Evolutionary conservation across 2,888 invertebrate species (phyloP), one percentile per base, ranked within the genome.

Genomic region (Yponomeuta malinellus): DNA sequence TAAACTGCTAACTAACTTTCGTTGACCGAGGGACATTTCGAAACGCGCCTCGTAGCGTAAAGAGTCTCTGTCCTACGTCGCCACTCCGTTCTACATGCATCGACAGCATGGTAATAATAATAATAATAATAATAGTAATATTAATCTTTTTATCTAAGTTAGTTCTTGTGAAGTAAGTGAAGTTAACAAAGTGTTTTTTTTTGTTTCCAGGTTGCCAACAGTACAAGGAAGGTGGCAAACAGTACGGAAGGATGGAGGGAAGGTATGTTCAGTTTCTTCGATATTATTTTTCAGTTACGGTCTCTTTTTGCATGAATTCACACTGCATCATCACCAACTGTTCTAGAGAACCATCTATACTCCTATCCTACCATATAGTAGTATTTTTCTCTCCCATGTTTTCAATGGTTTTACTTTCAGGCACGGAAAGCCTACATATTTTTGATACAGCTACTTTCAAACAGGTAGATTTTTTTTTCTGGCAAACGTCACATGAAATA

Each of bases 181-280:
- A 80, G 83, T 87, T 83, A 81, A 79, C 68, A 72, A 79, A 81
- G 78, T 76, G 72, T 74, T 76, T 79, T 75, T 74, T 77, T 67
- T 75, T 79, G n/a, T 23, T 84, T 82, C 68, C 88, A 93, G 93
- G 95, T 95, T 71, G 95, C 94, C 59, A 96, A 96, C 81, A 96
- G 94, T 77, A 95, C 94, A 73, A 93, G 95, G 74, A 95, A 94
- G 82, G 91, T 93, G 10, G 92, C 88, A 0, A 83, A 89, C 15
- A 87, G 89, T 31, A 81, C 92, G 15, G 93, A 94, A 76, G 92
- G 92, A 74, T 93, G 93, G 81, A 93, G 93, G 77, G 93, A 93
- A 89, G 93, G 93, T 93, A 82, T 73, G 73, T 63, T 71, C 64
- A 68, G 0, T 64, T 66, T 37, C 43, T 59, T 59, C 12, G 15